phyloP scores from a whole-genome alignment of 2,888 invertebrate genomes.

The Hyposoter didymator region DNA sequence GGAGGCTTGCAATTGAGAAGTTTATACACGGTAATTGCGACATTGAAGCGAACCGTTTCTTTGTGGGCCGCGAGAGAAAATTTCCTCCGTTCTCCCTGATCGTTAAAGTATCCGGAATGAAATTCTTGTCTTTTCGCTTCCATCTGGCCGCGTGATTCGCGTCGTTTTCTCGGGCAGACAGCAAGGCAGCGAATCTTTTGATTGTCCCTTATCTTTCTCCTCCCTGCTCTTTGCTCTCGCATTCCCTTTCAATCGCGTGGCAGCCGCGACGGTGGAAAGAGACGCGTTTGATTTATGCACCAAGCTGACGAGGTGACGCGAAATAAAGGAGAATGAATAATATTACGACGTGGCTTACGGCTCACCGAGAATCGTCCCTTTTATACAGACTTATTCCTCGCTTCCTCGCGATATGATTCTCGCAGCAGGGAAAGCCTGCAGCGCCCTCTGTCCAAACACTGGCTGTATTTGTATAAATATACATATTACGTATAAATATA shows the following conservation, averaged over 20 bases:
- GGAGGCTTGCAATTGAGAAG: slow-evolving; percentile 8
- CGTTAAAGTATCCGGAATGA: slow-evolving; percentile 46
- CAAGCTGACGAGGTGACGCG: slow-evolving; percentile 67
- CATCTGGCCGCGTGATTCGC: slow-evolving; percentile 6
- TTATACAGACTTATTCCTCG: slow-evolving; percentile 35
- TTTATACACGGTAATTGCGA: slow-evolving; percentile 60
- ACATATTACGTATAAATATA: background rate
- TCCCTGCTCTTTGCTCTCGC: slow-evolving; percentile 16
- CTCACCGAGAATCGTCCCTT: slow-evolving; percentile 26
- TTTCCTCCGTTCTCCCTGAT: slow-evolving; percentile 9
- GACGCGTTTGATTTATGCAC: slow-evolving; percentile 68
- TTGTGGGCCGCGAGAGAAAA: slow-evolving; percentile 51
- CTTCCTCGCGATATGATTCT: slow-evolving; percentile 21
- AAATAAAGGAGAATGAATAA: slow-evolving; percentile 72
- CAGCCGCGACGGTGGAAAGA: slow-evolving; percentile 25
- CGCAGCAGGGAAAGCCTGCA: slow-evolving; percentile 38
- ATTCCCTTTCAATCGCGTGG: slow-evolving; percentile 13
- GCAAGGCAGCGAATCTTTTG: slow-evolving; percentile 40
- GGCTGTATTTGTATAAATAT: slow-evolving; percentile 13
- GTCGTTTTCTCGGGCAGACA: slow-evolving; percentile 25
- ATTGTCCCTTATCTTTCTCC: slow-evolving; percentile 26
- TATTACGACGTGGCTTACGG: slow-evolving; percentile 67
- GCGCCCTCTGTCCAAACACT: background rate
- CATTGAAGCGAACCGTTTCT: slow-evolving; percentile 61
- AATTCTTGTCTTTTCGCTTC: slow-evolving; percentile 1